Base-by-base conservation (phyloP, 2,797 vertebrate genomes). In the Coregonus suidteri region DNA sequence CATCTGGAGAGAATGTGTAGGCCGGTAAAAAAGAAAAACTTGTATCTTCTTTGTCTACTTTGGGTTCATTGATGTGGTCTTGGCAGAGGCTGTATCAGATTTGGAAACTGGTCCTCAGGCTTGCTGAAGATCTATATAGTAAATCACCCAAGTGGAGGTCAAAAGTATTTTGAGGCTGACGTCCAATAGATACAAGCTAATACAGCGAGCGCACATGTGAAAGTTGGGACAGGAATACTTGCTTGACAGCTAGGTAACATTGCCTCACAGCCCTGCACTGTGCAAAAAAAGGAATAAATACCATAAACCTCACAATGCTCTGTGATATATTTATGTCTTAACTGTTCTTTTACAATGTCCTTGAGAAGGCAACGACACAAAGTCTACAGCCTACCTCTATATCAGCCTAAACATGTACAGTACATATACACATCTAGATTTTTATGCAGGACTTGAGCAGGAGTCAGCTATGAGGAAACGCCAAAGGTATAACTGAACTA, bases 41-140 rank as follows among this genome's bases (percentile, higher is more conserved):
- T 62, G 4, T 25, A 64, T 64, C 75, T 81, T 13, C 41, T 72
- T 73, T 73, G 37, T 56, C 68, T 84, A 80, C 76, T 85, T 85
- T 35, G 14, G 71, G 74, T 81, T 84, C 67, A 51, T 53, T 66
- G 52, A 76, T 62, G 41, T 64, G 54, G 47, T 75, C 47, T 72
- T 85, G 74, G 78, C 75, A 56, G 16, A 76, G 34, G 65, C 77
- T 81, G 79, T 59, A 70, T 73, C 75, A 77, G 75, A 90, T 86
- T 78, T 81, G n/a, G 72, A 35, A 18, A 35, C 52, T 47, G 34
- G 74, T 30, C 51, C 31, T 56, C 31, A 53, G 20, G 70, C 30
- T 67, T 34, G 16, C 53, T 34, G 53, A 30, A 56, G 6, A 56
- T 35, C 71, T 56, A 35, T 7, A 73, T 31, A 16, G 71, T 73